These are phyloP conservation scores for Sisyra terminalis DNA, from an alignment of 2,888 invertebrate species.

Conservation along the genomic window DNA sequence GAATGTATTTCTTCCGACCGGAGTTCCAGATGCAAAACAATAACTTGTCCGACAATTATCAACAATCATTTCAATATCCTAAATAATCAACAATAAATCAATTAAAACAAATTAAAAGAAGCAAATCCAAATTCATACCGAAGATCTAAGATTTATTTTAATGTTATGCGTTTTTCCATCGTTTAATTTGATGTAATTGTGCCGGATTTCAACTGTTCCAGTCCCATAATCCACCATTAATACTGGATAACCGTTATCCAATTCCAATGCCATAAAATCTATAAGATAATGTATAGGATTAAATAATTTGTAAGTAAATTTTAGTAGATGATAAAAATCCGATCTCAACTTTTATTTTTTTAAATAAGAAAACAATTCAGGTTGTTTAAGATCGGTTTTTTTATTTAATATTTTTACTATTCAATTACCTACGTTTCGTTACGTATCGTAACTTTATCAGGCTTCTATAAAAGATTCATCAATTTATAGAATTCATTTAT, in stretches of 20 bases:
- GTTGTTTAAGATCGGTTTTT: too few relatives aligned
- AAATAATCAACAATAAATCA: conserved; percentile 13
- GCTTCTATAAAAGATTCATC: too few relatives aligned
- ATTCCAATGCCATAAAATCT: conserved; percentile 84
- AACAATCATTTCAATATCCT: conserved; percentile 58
- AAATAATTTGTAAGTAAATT: too few relatives aligned
- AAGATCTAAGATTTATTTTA: conserved; percentile 45
- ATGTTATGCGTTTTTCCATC: conserved; percentile 80
- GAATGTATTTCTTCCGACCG: conserved; percentile 18
- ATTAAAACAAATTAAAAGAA: background rate
- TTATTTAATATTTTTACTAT: too few relatives aligned
- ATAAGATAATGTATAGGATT: conserved; percentile 21
- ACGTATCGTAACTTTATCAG: too few relatives aligned
- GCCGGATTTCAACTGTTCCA: conserved; percentile 54
- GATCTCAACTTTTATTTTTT: background rate
- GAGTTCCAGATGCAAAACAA: conserved; percentile 20
- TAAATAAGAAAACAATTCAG: too few relatives aligned
- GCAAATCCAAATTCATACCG: conserved; percentile 1
- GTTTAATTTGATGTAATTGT: conserved; percentile 52
- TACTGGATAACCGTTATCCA: conserved; percentile 67
- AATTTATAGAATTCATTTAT: background rate
- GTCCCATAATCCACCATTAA: conserved; percentile 78
- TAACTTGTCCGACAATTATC: conserved; percentile 44
- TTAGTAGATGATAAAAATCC: too few relatives aligned
- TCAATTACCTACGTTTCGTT: too few relatives aligned